These are phyloP conservation scores for Aethes cnicana DNA, from an alignment of 2,888 invertebrate species.

Conservation along the genomic window DNA sequence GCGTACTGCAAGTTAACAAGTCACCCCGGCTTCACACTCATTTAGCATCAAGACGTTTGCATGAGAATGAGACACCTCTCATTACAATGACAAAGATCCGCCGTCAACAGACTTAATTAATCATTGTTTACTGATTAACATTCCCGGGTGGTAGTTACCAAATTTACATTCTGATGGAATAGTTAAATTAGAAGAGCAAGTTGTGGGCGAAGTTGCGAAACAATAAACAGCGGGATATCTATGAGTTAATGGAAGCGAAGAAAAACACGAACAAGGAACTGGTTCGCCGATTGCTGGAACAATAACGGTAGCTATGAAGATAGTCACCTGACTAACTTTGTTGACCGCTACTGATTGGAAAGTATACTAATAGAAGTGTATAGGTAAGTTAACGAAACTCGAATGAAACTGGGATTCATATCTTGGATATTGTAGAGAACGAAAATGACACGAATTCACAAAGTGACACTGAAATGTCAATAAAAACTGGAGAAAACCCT, in stretches of 20 bases:
- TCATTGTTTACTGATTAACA: conserved; percentile 37
- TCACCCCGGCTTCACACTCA: conserved; percentile 15
- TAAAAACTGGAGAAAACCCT: too few species aligned
- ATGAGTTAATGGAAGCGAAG: conserved; percentile 15
- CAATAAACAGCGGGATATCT: conserved; percentile 23
- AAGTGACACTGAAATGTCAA: too few species aligned
- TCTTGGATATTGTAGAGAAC: too few species aligned
- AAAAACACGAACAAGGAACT: conserved; percentile 22
- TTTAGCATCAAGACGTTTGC: conserved; percentile 31
- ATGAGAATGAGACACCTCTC: conserved; percentile 34
- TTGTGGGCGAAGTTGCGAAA: conserved; percentile 23
- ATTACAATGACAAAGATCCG: conserved; percentile 38
- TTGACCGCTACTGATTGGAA: background rate
- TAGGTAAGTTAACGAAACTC: too few species aligned
- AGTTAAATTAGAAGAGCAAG: conserved; percentile 31
- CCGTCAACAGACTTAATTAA: conserved; percentile 35
- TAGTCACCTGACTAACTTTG: conserved; percentile 18
- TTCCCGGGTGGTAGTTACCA: conserved; percentile 35
- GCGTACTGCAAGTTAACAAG: conserved; percentile 14
- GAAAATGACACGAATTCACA: too few species aligned
- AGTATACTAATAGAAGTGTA: too few species aligned
- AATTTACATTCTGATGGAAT: conserved; percentile 36
- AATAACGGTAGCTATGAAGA: conserved; percentile 20
- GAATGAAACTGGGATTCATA: too few species aligned
- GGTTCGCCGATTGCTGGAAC: conserved; percentile 21